Evolutionary conservation across 2,888 invertebrate genomes (phyloP).

Genomic region (Microdon myrmicae): DNA sequence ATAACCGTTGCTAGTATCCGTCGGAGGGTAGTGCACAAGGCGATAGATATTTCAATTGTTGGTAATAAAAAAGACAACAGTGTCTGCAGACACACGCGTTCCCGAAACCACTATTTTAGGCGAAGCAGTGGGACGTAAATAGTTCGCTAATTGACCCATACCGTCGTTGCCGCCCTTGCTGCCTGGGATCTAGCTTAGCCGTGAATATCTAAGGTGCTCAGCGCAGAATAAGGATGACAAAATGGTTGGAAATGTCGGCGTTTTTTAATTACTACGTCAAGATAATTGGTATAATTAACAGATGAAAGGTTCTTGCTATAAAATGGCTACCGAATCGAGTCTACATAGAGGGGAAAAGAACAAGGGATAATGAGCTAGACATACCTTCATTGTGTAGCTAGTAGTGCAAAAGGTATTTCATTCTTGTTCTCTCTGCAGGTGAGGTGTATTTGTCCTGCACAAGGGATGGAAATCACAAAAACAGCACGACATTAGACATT

Average conservation of each 20-base stretch:
- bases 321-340: background rate
- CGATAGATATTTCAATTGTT: no score
- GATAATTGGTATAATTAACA: slow-evolving; percentile 15
- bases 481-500: no score
- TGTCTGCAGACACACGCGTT: background rate
- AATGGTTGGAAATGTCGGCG: slow-evolving; percentile 6
- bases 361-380: slow-evolving; percentile 8
- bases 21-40: no score
- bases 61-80: no score
- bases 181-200: no score
- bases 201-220: background rate
- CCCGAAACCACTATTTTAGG: slow-evolving; percentile 6
- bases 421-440: no score
- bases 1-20: background rate
- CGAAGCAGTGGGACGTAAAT: slow-evolving; percentile 22
- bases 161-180: no score
- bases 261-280: slow-evolving; percentile 25
- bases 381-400: no score
- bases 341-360: background rate
- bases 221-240: slow-evolving; percentile 11
- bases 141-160: slow-evolving; percentile 43
- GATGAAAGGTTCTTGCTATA: background rate
- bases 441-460: no score
- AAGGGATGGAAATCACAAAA: no score
- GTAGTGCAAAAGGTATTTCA: no score